A percentile compares a stretch with the other conserved stretches of the same genome.
Evolutionary conservation across 2,113 vertebrate genomes (phyloP).

Genomic region (Sakesphorus luctuosus): DNA sequence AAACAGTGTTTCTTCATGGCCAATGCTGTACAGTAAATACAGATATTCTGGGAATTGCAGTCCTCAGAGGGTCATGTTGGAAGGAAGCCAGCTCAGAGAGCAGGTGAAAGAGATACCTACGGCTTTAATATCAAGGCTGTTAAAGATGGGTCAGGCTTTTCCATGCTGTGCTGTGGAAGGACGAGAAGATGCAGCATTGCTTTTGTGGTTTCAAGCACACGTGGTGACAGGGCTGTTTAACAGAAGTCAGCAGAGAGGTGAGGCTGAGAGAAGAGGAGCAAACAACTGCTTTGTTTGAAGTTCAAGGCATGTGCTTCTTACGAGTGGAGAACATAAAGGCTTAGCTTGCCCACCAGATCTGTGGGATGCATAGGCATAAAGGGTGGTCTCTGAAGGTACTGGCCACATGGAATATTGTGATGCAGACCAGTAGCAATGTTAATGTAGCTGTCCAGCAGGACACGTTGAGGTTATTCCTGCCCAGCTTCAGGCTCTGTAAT

Average conservation of each 20-base stretch:
- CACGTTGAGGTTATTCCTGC: not conserved
- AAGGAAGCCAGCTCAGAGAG: not conserved
- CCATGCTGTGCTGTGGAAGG: accelerated
- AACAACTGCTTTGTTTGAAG: not conserved
- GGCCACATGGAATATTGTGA: not conserved
- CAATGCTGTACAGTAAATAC: not conserved
- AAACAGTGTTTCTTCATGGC: not conserved
- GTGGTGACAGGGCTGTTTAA: not conserved
- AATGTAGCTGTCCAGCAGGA: too few species aligned
- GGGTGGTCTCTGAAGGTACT: not conserved
- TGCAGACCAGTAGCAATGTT: not conserved
- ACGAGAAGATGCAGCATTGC: not conserved
- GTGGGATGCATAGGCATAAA: not conserved
- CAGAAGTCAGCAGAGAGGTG: not conserved
- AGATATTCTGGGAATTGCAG: not conserved
- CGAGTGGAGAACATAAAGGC: not conserved
- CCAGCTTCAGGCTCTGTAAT: not conserved
- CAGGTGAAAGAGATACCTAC: not conserved
- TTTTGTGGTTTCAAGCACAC: not conserved
- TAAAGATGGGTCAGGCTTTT: not conserved
- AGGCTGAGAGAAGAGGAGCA: not conserved
- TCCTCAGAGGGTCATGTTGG: not conserved
- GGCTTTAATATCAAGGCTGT: not conserved
- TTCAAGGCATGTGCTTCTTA: not conserved
- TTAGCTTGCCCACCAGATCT: not conserved